Percentiles rank a stretch among this genome's conserved stretches.
These are phyloP conservation scores for Sinocyclocheilus grahami DNA, from an alignment of 2,113 vertebrate genomes.

Conservation along the genomic window DNA sequence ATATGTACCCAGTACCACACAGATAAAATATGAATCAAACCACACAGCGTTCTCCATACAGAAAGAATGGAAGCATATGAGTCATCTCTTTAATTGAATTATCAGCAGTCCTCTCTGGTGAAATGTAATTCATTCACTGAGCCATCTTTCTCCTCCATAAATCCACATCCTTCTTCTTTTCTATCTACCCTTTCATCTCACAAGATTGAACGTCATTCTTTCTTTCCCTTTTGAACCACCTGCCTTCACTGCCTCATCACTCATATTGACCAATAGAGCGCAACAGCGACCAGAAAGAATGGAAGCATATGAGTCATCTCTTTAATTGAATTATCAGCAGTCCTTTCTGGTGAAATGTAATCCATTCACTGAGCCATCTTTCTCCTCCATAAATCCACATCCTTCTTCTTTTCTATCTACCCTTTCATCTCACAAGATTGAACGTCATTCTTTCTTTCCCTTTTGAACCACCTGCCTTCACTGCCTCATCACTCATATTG, in stretches of 20 bases:
- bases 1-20: background rate
- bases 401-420: slow-evolving; percentile 29
- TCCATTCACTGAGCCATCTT: slow-evolving; percentile 45
- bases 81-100: slow-evolving; percentile 68
- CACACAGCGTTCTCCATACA: background rate
- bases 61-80: slow-evolving; percentile 56
- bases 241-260: background rate
- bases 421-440: slow-evolving; percentile 33
- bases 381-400: slow-evolving; percentile 36
- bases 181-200: slow-evolving; percentile 38
- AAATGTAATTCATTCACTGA: slow-evolving; percentile 54
- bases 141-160: slow-evolving; percentile 26
- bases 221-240: slow-evolving; percentile 20
- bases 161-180: slow-evolving; percentile 35
- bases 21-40: background rate
- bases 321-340: slow-evolving; percentile 67
- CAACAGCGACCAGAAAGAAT: background rate
- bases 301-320: slow-evolving; percentile 65
- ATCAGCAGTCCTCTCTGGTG: slow-evolving; percentile 61
- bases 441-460: slow-evolving; percentile 48
- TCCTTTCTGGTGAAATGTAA: slow-evolving; percentile 57
- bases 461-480: slow-evolving; percentile 7
- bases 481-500: background rate
- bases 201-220: slow-evolving; percentile 46
- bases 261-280: background rate